phyloP scores from a whole-genome alignment of 2,797 vertebrate genomes.

The Peromyscus melanophrys region DNA sequence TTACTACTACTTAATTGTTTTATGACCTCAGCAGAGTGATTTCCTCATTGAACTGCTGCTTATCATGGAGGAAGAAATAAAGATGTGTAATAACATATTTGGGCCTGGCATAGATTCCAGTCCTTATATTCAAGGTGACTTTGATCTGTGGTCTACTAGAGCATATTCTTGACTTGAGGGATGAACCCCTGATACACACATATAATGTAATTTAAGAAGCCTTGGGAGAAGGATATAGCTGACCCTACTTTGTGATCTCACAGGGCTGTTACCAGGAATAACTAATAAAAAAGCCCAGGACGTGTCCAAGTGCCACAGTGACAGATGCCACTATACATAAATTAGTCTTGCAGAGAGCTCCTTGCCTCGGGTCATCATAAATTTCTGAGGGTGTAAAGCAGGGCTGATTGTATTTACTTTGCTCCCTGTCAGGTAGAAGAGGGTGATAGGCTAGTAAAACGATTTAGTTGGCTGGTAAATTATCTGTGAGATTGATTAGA shows the following conservation, averaged over 20 bases:
- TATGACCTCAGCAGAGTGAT: constrained; percentile 53
- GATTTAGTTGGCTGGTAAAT: constrained; percentile 84
- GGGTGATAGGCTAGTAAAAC: constrained; percentile 82
- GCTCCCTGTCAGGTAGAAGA: constrained; percentile 73
- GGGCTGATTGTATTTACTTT: constrained; percentile 84
- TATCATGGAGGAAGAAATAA: constrained; percentile 19
- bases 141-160: background rate
- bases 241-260: constrained; percentile 74
- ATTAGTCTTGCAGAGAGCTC: constrained; percentile 85
- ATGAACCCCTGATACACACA: background rate
- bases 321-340: constrained; percentile 84
- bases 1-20: constrained; percentile 39
- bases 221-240: constrained; percentile 55
- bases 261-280: constrained; percentile 78
- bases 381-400: constrained; percentile 81
- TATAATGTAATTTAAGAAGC: constrained; percentile 58
- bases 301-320: constrained; percentile 80
- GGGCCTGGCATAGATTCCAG: background rate
- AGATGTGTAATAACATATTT: background rate
- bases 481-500: constrained; percentile 85
- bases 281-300: constrained; percentile 81
- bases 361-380: constrained; percentile 84
- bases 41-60: background rate
- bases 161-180: constrained; percentile 32
- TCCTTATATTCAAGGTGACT: background rate